Conservation (phyloP, 2,113 vertebrate species). For the Telmatochromis brichardi region DNA sequence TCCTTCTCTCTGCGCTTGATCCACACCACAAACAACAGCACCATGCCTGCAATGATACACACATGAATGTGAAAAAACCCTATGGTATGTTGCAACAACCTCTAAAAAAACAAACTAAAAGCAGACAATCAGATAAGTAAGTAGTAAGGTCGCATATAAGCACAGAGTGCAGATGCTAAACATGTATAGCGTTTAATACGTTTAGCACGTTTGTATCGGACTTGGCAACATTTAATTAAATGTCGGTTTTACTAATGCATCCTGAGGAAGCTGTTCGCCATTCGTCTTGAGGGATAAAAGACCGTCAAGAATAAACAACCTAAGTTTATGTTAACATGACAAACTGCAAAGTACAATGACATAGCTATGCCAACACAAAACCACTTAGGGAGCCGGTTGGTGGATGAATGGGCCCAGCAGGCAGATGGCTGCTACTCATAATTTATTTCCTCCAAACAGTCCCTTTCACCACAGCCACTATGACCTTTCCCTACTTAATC, state of each 20-base stretch:
- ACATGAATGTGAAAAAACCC: not conserved
- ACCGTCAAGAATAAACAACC: not conserved
- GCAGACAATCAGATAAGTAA: not conserved
- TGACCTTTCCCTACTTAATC: not conserved
- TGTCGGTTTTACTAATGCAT: not conserved
- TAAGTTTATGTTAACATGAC: not conserved
- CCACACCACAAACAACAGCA: conserved; percentile 90
- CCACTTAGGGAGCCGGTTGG: not conserved
- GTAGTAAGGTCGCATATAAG: not conserved
- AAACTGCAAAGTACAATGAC: not conserved
- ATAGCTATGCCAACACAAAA: not conserved
- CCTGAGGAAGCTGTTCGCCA: not conserved
- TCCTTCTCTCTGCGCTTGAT: conserved; percentile 91
- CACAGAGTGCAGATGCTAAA: not conserved
- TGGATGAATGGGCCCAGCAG: not conserved
- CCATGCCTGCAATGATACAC: conserved; percentile 76
- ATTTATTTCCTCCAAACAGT: not conserved
- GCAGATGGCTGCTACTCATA: not conserved
- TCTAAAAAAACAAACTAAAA: not conserved
- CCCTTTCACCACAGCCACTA: not conserved
- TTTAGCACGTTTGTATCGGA: not conserved
- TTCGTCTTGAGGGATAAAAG: not conserved
- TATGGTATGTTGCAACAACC: not conserved
- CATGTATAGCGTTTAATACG: not conserved
- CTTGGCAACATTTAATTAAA: not conserved